Conservation (phyloP, 2,113 vertebrate species). For the Hippocampus mohnikei region DNA sequence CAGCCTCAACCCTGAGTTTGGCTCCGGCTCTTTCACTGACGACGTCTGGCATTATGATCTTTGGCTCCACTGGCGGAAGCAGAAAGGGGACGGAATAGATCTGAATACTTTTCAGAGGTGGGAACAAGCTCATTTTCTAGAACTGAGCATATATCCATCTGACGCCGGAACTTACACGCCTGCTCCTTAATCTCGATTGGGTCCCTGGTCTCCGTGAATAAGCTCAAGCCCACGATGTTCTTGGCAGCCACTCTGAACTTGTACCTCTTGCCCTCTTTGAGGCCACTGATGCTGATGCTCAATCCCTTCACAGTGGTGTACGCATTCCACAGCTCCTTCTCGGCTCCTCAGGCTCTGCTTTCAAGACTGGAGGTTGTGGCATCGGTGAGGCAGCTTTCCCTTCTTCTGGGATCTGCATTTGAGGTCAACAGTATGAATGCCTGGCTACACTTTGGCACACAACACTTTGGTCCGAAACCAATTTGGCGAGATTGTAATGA, state of each 20-base stretch:
- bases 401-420: slow-evolving; percentile 48
- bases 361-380: slow-evolving; percentile 40
- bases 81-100: background rate
- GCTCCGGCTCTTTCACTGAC: slow-evolving; percentile 86
- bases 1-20: slow-evolving; percentile 92
- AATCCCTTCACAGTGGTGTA: slow-evolving; percentile 94
- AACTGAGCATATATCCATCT: background rate
- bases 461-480: background rate
- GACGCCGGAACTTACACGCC: slow-evolving; percentile 78
- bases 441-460: background rate
- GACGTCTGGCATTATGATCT: slow-evolving; percentile 89
- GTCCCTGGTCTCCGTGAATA: slow-evolving; percentile 84
- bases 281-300: slow-evolving; percentile 83
- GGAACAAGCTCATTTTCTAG: background rate
- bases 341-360: slow-evolving; percentile 49
- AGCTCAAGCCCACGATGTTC: slow-evolving; percentile 89
- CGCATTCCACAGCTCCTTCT: slow-evolving; percentile 81
- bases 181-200: slow-evolving; percentile 92
- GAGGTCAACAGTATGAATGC: background rate
- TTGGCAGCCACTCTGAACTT: slow-evolving; percentile 93
- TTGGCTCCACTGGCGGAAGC: slow-evolving; percentile 81
- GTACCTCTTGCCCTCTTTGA: slow-evolving; percentile 93
- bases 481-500: background rate
- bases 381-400: slow-evolving; percentile 49
- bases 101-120: background rate